These are phyloP conservation scores for Macquaria ambigua DNA, from an alignment of 2,113 vertebrate species.

Conservation along the genomic window DNA sequence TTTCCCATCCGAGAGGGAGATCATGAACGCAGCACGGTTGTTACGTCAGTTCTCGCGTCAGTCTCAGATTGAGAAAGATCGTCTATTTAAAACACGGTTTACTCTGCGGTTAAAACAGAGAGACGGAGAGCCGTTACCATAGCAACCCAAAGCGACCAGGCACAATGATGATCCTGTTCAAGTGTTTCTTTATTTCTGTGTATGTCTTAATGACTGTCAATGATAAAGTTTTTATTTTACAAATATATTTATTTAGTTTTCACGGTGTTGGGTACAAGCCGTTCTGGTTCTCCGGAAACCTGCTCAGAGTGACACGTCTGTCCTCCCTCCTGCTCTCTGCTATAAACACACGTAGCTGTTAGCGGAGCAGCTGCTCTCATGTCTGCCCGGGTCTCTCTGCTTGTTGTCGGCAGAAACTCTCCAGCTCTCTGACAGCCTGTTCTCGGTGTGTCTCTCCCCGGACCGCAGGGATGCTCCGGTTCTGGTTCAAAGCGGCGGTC, in stretches of 20 bases:
- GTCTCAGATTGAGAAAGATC: not conserved
- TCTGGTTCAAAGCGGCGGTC: conserved; percentile 38
- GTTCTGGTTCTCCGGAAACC: not conserved
- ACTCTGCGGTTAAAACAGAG: not conserved
- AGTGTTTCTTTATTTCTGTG: fast-evolving
- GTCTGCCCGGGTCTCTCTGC: not conserved
- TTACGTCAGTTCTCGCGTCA: conserved; percentile 2
- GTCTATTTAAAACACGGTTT: not conserved
- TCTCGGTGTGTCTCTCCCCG: not conserved
- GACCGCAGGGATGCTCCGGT: conserved; percentile 38
- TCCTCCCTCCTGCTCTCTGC: not conserved
- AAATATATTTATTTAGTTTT: too few species aligned
- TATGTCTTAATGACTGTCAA: not conserved
- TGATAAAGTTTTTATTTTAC: not conserved
- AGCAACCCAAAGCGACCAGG: not conserved
- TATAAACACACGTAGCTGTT: conserved; percentile 1
- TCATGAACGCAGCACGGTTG: not conserved
- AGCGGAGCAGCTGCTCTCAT: conserved; percentile 23
- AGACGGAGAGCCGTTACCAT: not conserved
- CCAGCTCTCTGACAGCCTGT: not conserved
- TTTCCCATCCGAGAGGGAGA: not conserved
- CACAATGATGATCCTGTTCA: fast-evolving
- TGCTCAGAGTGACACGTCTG: conserved; percentile 39
- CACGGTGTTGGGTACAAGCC: not conserved
- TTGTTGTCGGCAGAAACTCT: not conserved